phyloP scores from a whole-genome alignment of 2,797 vertebrate species.

The Fringilla coelebs region DNA sequence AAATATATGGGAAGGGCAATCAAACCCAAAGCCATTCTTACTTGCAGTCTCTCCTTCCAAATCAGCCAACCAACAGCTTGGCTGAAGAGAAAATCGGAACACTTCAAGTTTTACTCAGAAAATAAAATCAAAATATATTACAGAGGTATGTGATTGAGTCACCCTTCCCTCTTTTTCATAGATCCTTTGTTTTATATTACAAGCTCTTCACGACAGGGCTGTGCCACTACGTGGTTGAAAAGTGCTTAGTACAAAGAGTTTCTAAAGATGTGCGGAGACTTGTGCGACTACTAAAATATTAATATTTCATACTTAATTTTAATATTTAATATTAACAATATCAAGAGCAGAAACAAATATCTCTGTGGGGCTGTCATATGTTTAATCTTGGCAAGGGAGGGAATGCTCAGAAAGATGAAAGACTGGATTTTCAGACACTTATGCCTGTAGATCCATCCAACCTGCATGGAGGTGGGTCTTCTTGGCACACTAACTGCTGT shows the following conservation, averaged over 20 bases:
- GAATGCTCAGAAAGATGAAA: neutral
- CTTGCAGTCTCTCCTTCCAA: neutral
- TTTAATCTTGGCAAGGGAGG: neutral
- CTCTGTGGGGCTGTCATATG: neutral
- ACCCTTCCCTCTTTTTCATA: neutral
- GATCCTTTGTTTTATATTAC: neutral
- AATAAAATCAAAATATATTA: neutral
- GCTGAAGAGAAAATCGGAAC: neutral
- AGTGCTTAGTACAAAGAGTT: neutral
- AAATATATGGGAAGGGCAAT: neutral
- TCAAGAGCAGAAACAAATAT: slow-evolving; percentile 1
- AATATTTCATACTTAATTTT: slow-evolving; percentile 49
- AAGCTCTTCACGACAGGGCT: neutral
- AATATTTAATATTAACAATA: slow-evolving; percentile 58
- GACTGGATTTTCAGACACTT: neutral
- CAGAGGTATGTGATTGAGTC: neutral
- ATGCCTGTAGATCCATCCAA: neutral
- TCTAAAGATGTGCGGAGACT: neutral
- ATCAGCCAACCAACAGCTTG: neutral
- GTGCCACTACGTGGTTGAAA: neutral
- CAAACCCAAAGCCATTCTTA: neutral
- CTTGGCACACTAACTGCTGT: neutral
- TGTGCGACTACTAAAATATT: slow-evolving; percentile 34
- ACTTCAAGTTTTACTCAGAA: neutral
- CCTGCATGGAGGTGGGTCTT: neutral